phyloP scores from a whole-genome alignment of 1,140 invertebrate species.

The Battus philenor region DNA sequence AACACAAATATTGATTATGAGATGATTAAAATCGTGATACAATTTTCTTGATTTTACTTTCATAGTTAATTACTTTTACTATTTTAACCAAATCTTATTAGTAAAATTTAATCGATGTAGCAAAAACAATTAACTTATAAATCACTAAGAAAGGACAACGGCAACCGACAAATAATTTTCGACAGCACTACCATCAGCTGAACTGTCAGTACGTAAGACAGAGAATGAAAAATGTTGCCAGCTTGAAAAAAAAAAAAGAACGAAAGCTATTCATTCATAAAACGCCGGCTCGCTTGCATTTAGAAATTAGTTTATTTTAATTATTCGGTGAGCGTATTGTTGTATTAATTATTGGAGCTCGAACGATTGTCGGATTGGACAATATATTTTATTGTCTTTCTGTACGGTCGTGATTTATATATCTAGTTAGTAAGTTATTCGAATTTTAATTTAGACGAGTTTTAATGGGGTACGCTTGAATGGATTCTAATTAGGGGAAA shows the following conservation, averaged over 20 bases:
- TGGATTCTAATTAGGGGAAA: slow-evolving; percentile 73
- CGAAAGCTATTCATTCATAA: slow-evolving; percentile 60
- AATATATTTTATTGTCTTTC: slow-evolving; percentile 74
- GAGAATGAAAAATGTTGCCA: slow-evolving; percentile 69
- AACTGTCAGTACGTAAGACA: slow-evolving; percentile 61
- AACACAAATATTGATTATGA: too few species aligned
- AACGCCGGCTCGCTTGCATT: slow-evolving; percentile 49
- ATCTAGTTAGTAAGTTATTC: slow-evolving; percentile 75
- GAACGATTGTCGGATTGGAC: slow-evolving; percentile 45
- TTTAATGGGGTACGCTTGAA: slow-evolving; percentile 72
- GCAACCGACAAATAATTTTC: slow-evolving; percentile 10
- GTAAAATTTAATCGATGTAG: too few species aligned
- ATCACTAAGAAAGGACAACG: too few species aligned
- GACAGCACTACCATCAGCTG: slow-evolving; percentile 47
- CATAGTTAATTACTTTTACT: too few species aligned
- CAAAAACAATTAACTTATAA: too few species aligned
- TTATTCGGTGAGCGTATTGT: slow-evolving; percentile 63
- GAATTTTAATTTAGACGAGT: slow-evolving; percentile 73
- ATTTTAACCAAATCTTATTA: too few species aligned
- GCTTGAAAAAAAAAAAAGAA: slow-evolving; percentile 49
- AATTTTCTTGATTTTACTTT: too few species aligned
- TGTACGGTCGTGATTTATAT: slow-evolving; percentile 62
- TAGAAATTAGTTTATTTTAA: slow-evolving; percentile 75
- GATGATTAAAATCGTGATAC: too few species aligned
- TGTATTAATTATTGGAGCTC: slow-evolving; percentile 63